Conservation (phyloP, 2,113 vertebrate genomes). For the Gobiocypris rarus region DNA sequence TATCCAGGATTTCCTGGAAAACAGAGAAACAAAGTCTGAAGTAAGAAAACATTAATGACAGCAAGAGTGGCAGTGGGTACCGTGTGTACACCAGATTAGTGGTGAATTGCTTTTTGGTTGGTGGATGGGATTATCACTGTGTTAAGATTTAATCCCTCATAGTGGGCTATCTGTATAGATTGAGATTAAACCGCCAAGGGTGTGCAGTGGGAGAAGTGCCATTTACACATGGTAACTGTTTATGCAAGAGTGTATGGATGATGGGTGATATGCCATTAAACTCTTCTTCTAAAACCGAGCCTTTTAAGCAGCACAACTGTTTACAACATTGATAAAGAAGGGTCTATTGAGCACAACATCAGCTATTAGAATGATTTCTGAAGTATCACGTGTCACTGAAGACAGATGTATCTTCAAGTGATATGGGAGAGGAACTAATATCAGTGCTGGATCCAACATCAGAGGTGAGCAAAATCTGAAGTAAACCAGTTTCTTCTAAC, state of each 20-base stretch:
- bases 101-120: conserved; percentile 21
- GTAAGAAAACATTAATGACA: conserved; percentile 35
- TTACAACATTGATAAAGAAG: too few relatives aligned
- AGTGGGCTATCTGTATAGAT: conserved; percentile 60
- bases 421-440: too few relatives aligned
- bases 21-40: conserved; percentile 43
- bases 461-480: too few relatives aligned
- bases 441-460: too few relatives aligned
- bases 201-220: background rate
- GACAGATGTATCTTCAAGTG: too few relatives aligned
- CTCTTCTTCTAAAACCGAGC: too few relatives aligned
- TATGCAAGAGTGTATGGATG: background rate
- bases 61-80: conserved; percentile 6
- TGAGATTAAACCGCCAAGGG: conserved; percentile 55
- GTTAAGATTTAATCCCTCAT: conserved; percentile 23
- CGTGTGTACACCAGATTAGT: conserved; percentile 26
- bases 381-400: too few relatives aligned
- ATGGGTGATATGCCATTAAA: background rate
- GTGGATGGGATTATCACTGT: conserved; percentile 32
- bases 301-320: too few relatives aligned
- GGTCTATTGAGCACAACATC: too few relatives aligned
- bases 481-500: background rate
- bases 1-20: conserved; percentile 50
- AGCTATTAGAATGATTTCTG: too few relatives aligned
- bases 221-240: background rate